These are phyloP conservation scores for Danaus plexippus DNA, from an alignment of 1,140 invertebrate genomes.

Conservation along the genomic window DNA sequence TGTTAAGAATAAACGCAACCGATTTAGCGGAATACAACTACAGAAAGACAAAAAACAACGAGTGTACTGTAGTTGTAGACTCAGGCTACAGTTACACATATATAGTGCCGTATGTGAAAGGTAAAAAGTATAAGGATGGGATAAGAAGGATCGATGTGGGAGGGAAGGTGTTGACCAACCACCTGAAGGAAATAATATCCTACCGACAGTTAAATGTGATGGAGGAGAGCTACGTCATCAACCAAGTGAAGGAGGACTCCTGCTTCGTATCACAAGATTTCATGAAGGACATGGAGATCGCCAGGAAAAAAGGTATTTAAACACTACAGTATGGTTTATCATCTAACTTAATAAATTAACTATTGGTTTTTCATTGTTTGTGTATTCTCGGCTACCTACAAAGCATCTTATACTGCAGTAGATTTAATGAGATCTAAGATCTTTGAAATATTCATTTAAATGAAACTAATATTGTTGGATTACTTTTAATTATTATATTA, in stretches of 20 bases:
- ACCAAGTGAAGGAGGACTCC: slow-evolving; percentile 98
- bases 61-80: slow-evolving; percentile 91
- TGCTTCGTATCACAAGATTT: slow-evolving; percentile 95
- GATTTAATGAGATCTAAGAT: no score
- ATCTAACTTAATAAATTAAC: no score
- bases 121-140: slow-evolving; percentile 84
- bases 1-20: slow-evolving; percentile 85
- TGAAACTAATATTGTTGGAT: no score
- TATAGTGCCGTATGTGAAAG: slow-evolving; percentile 94
- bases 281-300: slow-evolving; percentile 85
- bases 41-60: slow-evolving; percentile 71
- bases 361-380: no score
- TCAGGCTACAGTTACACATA: slow-evolving; percentile 97
- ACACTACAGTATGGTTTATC: not conserved
- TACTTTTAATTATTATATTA: no score
- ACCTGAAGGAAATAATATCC: slow-evolving; percentile 97
- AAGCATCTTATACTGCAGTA: no score
- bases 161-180: slow-evolving; percentile 97
- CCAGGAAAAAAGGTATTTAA: slow-evolving; percentile 73
- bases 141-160: slow-evolving; percentile 93
- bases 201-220: slow-evolving; percentile 98
- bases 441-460: no score
- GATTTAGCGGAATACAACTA: slow-evolving; percentile 80
- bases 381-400: no score
- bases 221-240: slow-evolving; percentile 99